A percentile compares a stretch with the other conserved stretches of the same genome.
Evolutionary conservation across 2,888 invertebrate species (phyloP).

Genomic region (Oscheius sp.): DNA sequence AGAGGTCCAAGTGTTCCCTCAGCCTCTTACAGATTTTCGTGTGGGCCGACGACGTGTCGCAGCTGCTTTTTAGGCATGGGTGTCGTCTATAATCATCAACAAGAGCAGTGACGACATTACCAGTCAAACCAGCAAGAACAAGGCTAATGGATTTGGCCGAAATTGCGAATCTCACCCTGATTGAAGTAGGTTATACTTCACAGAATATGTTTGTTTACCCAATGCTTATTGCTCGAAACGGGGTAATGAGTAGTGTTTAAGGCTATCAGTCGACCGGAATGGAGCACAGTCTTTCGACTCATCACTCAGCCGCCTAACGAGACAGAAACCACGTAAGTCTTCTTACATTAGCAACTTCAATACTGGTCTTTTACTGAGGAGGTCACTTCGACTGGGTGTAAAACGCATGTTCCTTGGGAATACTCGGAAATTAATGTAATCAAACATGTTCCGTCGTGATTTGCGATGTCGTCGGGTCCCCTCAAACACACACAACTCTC

Average conservation of each 20-base stretch:
- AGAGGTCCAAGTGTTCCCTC: too few species aligned
- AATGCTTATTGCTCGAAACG: too few species aligned
- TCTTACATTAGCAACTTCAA: neutral
- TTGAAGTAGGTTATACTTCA: conserved; percentile 19
- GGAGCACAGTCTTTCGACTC: conserved; percentile 27
- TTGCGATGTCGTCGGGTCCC: too few species aligned
- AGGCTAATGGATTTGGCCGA: conserved; percentile 32
- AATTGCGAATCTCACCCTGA: conserved; percentile 31
- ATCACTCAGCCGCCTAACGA: conserved; percentile 28
- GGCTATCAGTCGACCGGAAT: conserved; percentile 33
- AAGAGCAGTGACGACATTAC: neutral
- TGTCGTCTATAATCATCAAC: neutral
- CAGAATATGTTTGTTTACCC: too few species aligned
- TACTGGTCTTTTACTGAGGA: too few species aligned
- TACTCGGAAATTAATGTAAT: conserved; percentile 30
- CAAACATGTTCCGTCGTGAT: neutral
- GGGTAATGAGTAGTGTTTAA: neutral
- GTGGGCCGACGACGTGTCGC: neutral
- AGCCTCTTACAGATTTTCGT: neutral
- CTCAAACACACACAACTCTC: too few species aligned
- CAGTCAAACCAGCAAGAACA: neutral
- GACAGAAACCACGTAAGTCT: conserved; percentile 13
- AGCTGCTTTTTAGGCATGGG: conserved; percentile 3
- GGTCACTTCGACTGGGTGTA: too few species aligned
- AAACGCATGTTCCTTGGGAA: conserved; percentile 13